A percentile compares a stretch with the other conserved stretches of the same genome.
Evolutionary conservation across 1,140 invertebrate genomes (phyloP).

Genomic region (Asobara japonica): DNA sequence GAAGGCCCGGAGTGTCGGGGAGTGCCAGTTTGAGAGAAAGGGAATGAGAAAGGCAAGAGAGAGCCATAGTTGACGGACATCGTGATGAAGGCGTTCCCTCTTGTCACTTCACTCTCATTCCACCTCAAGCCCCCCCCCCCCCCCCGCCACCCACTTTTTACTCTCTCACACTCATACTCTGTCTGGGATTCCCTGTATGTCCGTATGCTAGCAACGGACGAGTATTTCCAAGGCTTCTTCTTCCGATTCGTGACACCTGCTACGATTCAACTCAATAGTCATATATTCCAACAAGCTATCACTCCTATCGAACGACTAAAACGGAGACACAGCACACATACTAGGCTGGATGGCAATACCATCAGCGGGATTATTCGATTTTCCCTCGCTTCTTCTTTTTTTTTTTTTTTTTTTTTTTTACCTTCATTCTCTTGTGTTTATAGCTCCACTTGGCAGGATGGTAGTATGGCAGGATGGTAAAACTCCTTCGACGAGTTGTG

Average conservation of each 20-base stretch:
- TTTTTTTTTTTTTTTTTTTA: too few relatives aligned
- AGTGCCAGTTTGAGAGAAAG: constrained; percentile 31
- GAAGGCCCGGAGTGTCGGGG: constrained; percentile 29
- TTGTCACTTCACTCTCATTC: constrained; percentile 49
- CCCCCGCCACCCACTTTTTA: constrained; percentile 44
- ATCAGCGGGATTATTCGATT: constrained; percentile 10
- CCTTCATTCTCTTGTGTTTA: constrained; percentile 1
- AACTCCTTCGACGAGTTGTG: constrained; percentile 13
- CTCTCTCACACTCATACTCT: constrained; percentile 21
- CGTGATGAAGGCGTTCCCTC: constrained; percentile 58
- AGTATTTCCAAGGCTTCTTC: constrained; percentile 23
- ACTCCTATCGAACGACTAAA: constrained; percentile 14
- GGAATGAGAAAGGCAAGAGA: constrained; percentile 30
- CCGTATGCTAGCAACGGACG: constrained; percentile 25
- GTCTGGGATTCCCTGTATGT: constrained; percentile 11
- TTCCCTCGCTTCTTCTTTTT: neutral
- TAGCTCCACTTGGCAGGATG: neutral
- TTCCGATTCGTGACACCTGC: constrained; percentile 27
- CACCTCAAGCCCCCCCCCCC: constrained; percentile 28
- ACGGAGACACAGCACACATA: neutral
- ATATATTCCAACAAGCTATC: constrained; percentile 12
- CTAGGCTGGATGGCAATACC: neutral
- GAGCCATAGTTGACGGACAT: constrained; percentile 49
- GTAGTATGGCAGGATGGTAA: too few relatives aligned
- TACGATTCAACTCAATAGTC: constrained; percentile 18